Evolutionary conservation across 2,888 invertebrate genomes (phyloP).

Genomic region (Metellina segmentata): DNA sequence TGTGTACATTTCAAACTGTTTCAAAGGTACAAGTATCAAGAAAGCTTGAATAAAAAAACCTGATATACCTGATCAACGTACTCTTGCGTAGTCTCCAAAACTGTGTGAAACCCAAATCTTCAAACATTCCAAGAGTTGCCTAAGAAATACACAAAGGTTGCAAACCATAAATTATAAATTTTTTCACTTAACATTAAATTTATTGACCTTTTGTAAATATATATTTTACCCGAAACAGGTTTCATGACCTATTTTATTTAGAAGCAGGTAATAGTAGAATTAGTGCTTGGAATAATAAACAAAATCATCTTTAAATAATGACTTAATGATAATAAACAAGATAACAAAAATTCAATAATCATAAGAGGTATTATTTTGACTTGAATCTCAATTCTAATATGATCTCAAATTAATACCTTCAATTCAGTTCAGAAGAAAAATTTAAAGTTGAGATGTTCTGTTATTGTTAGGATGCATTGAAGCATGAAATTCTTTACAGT

Average conservation of each 20-base stretch:
- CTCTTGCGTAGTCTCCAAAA: slow-evolving; percentile 86
- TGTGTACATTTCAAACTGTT: too few species aligned
- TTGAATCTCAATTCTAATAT: background rate
- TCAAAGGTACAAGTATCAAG: too few species aligned
- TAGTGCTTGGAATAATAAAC: too few species aligned
- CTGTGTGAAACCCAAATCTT: slow-evolving; percentile 86
- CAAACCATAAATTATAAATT: background rate
- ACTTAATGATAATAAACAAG: too few species aligned
- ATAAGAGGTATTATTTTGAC: background rate
- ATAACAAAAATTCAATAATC: too few species aligned
- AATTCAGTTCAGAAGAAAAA: slow-evolving; percentile 82
- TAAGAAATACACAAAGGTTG: slow-evolving; percentile 64
- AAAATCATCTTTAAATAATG: background rate
- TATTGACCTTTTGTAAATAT: too few species aligned
- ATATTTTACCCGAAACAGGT: too few species aligned
- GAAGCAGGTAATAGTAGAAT: too few species aligned
- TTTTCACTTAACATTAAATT: too few species aligned
- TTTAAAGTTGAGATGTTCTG: slow-evolving; percentile 83
- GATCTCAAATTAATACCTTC: background rate
- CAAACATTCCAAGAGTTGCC: slow-evolving; percentile 86
- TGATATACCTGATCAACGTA: slow-evolving; percentile 84
- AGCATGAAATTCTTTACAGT: too few species aligned
- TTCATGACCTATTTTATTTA: too few species aligned
- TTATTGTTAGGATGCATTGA: too few species aligned
- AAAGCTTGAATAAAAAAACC: background rate